These are phyloP conservation scores for Callipepla squamata DNA, from an alignment of 2,113 vertebrate species.

Conservation along the genomic window DNA sequence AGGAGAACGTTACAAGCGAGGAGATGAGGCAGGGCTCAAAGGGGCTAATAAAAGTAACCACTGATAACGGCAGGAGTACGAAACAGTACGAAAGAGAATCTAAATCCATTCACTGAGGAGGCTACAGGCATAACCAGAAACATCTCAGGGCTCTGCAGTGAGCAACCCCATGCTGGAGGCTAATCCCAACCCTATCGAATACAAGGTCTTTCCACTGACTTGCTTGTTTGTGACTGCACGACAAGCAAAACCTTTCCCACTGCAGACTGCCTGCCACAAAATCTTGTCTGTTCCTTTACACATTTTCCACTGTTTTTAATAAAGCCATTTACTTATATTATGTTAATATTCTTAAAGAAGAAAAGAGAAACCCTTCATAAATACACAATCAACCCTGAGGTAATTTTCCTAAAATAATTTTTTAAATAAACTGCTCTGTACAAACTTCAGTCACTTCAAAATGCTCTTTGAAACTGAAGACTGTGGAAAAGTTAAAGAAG, in stretches of 20 bases:
- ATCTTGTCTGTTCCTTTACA: constrained; percentile 44
- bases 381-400: constrained; percentile 72
- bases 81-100: not conserved
- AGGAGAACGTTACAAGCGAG: not conserved
- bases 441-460: constrained; percentile 73
- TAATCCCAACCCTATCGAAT: not conserved
- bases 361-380: constrained; percentile 63
- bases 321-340: constrained; percentile 69
- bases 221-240: not conserved
- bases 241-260: constrained; percentile 43
- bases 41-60: not conserved
- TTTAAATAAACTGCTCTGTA: constrained; percentile 68
- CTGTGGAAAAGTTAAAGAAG: constrained; percentile 75
- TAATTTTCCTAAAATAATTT: constrained; percentile 77
- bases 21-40: not conserved
- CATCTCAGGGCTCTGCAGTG: not conserved
- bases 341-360: constrained; percentile 44
- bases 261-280: constrained; percentile 40
- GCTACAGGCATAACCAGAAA: not conserved
- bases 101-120: not conserved
- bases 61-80: not conserved
- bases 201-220: constrained; percentile 19
- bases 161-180: not conserved
- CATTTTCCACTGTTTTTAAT: constrained; percentile 69
- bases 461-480: constrained; percentile 74